A percentile compares a stretch with the other conserved stretches of the same genome.
Conservation (phyloP, 2,113 vertebrate genomes). For the Alethe diademata region DNA sequence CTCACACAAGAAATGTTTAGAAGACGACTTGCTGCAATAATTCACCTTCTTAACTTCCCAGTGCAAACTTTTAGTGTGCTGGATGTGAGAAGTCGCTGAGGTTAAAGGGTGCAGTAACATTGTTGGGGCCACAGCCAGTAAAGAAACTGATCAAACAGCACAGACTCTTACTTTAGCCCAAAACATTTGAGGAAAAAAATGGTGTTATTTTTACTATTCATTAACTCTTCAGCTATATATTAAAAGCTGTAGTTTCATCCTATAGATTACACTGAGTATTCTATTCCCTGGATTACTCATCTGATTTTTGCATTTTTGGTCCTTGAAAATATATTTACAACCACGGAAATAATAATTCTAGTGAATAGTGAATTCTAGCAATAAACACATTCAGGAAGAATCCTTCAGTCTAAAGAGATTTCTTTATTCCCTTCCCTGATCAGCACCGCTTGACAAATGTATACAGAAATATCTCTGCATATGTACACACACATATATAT, state of each 20-base stretch:
- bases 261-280: not conserved
- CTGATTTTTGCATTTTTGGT: not conserved
- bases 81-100: not conserved
- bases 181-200: not conserved
- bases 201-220: not conserved
- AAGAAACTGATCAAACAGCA: not conserved
- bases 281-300: not conserved
- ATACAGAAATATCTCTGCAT: not conserved
- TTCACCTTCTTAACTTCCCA: not conserved
- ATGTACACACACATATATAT: not conserved
- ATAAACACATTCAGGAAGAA: not conserved
- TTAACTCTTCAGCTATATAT: not conserved
- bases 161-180: not conserved
- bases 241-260: not conserved
- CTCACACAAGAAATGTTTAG: not conserved
- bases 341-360: not conserved
- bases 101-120: not conserved
- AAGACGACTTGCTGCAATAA: not conserved
- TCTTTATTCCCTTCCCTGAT: not conserved
- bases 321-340: not conserved
- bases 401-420: not conserved
- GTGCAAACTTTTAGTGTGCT: not conserved
- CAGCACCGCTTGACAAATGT: not conserved
- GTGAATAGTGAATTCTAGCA: not conserved
- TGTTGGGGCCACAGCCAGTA: not conserved